Evolutionary conservation across 2,888 invertebrate species (phyloP).

Genomic region (Lepidonotus clava): DNA sequence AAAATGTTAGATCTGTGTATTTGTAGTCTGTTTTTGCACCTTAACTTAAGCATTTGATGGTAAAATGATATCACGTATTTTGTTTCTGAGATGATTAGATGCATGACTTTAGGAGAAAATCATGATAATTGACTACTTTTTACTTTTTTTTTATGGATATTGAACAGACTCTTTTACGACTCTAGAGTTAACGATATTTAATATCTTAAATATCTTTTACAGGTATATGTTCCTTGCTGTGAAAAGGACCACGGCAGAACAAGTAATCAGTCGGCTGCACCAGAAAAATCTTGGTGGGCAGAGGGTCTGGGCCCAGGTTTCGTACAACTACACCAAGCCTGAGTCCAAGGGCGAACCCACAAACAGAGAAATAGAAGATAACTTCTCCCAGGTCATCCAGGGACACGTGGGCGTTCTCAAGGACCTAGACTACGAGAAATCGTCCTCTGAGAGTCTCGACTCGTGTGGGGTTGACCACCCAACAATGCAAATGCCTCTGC

Average conservation of each 20-base stretch:
- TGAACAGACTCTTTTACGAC: no score
- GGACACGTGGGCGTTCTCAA: not conserved
- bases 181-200: no score
- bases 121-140: no score
- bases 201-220: no score
- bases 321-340: not conserved
- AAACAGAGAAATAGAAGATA: not conserved
- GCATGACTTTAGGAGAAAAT: no score
- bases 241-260: not conserved
- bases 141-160: no score
- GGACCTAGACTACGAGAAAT: not conserved
- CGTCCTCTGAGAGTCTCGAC: not conserved
- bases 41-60: no score
- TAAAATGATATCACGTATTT: no score
- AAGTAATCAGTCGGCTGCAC: not conserved
- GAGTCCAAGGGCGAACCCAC: not conserved
- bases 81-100: no score
- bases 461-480: no score
- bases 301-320: not conserved
- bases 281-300: not conserved
- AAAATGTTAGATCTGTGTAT: no score
- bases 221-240: conserved; percentile 9
- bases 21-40: no score
- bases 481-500: not conserved
- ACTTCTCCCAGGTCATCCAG: not conserved